Evolutionary conservation across 2,888 invertebrate species (phyloP).

Genomic region (Parnassius smintheus): DNA sequence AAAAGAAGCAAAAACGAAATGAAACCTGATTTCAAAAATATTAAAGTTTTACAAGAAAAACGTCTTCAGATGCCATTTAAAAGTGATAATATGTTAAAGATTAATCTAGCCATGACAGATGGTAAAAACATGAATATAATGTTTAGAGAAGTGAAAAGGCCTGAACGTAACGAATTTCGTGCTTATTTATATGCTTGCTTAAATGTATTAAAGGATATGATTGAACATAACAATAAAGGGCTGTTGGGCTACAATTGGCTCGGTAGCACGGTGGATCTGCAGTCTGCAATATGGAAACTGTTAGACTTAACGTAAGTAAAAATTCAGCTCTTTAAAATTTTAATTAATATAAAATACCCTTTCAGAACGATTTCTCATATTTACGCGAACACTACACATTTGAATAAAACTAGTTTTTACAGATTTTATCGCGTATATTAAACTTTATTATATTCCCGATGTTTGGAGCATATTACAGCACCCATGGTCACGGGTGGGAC

Average conservation of each 20-base stretch:
- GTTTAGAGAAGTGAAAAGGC: slow-evolving; percentile 30
- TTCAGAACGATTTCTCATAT: no score
- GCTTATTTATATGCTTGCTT: slow-evolving; percentile 38
- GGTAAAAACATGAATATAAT: slow-evolving; percentile 29
- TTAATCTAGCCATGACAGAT: slow-evolving; percentile 30
- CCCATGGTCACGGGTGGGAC: no score
- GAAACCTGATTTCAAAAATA: background rate
- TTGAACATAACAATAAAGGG: slow-evolving; percentile 40
- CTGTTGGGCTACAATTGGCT: slow-evolving; percentile 61
- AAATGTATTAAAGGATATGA: slow-evolving; percentile 51
- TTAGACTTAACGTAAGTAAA: slow-evolving; percentile 51
- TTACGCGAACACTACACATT: no score
- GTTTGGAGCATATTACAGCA: no score
- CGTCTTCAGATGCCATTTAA: slow-evolving; percentile 10
- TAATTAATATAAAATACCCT: no score
- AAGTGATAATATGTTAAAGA: slow-evolving; percentile 18
- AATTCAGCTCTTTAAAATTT: background rate
- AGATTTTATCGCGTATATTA: no score
- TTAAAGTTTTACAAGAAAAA: slow-evolving; percentile 9
- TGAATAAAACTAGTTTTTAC: no score
- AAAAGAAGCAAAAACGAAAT: background rate
- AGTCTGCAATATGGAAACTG: slow-evolving; percentile 50
- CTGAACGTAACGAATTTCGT: slow-evolving; percentile 25
- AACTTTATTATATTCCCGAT: no score
- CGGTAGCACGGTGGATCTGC: slow-evolving; percentile 53